Evolutionary conservation across 2,888 invertebrate genomes (phyloP), one percentile per base, ranked within the genome.

Genomic region (Drosophila formosana): DNA sequence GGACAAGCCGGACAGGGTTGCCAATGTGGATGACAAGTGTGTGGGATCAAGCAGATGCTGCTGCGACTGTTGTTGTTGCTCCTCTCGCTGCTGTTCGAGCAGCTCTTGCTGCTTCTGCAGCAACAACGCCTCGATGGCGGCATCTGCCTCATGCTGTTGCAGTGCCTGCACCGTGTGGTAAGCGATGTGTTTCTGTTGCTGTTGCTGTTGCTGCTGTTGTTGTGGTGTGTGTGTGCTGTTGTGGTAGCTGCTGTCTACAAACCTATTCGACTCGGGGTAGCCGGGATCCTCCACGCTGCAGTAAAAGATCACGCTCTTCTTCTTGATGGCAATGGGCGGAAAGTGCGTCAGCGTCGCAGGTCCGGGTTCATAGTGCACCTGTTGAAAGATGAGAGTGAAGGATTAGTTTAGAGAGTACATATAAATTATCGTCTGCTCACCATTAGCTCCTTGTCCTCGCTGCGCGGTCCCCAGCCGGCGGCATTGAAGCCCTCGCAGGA

Each of bases 401-500:
- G 0, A 37, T 61, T 13, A n/a, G 30, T 4, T 2, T 8, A 23
- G 5, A 8, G 0, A 11, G 2, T 0, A n/a, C 3, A 5, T 5
- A 5, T 0, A 6, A 6, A 5, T 5, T 45, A 6, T 2, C 8
- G 6, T 7, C 4, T n/a, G 4, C 80, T 72, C 69, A 98, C 97
- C 81, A 96, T 93, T 9, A 98, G 94, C 83, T 97, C 96, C 28
- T 95, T 95, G 69, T 95, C 95, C 41, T 94, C 94, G 34, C 97
- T 97, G 78, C 95, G 94, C 39, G 95, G 94, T 45, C 98, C 98
- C 96, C 97, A 97, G 7, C 97, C 97, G 8, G 97, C 98, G 11
- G 95, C 94, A 93, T 98, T 98, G 91, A 95, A 95, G 13, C 98
- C 98, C 88, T 96, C 95, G 91, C 98, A 98, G 0, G 98, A 97